Conservation (phyloP, 2,113 vertebrate genomes). For the Lathamus discolor region DNA sequence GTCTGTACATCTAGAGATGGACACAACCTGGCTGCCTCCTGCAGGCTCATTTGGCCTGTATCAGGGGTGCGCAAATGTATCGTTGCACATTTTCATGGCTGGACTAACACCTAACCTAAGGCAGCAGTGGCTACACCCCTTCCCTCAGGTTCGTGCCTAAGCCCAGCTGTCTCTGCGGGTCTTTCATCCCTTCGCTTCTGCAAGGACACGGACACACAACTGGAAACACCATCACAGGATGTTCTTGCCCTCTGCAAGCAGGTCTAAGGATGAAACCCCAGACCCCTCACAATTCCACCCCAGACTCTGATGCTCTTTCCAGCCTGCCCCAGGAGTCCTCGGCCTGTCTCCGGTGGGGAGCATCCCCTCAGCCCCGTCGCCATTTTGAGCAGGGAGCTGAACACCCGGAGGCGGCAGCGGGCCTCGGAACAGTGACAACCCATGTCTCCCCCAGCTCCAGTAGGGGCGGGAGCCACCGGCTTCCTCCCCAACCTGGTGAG, state of each 20-base stretch:
- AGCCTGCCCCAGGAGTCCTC: too few relatives aligned
- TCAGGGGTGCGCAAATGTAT: neutral
- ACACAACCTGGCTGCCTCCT: neutral
- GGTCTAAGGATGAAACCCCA: too few relatives aligned
- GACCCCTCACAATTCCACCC: neutral
- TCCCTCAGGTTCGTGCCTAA: too few relatives aligned
- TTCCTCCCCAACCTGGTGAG: rapidly evolving
- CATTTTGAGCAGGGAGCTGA: neutral
- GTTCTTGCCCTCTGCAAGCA: rapidly evolving
- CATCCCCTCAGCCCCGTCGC: neutral
- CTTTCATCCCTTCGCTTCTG: neutral
- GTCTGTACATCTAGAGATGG: rapidly evolving
- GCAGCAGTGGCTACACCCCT: neutral
- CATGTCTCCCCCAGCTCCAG: rapidly evolving
- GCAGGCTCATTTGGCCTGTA: rapidly evolving
- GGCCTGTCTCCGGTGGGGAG: rapidly evolving
- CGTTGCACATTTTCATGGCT: rapidly evolving
- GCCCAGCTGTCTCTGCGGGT: neutral
- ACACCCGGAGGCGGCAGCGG: rapidly evolving
- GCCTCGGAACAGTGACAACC: neutral
- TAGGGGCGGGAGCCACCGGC: rapidly evolving
- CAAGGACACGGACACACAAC: rapidly evolving
- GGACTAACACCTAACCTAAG: too few relatives aligned
- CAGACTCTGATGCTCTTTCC: neutral
- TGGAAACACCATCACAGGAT: rapidly evolving